Base-by-base conservation (phyloP, 2,888 invertebrate genomes). In the Heteropelma amictum region DNA sequence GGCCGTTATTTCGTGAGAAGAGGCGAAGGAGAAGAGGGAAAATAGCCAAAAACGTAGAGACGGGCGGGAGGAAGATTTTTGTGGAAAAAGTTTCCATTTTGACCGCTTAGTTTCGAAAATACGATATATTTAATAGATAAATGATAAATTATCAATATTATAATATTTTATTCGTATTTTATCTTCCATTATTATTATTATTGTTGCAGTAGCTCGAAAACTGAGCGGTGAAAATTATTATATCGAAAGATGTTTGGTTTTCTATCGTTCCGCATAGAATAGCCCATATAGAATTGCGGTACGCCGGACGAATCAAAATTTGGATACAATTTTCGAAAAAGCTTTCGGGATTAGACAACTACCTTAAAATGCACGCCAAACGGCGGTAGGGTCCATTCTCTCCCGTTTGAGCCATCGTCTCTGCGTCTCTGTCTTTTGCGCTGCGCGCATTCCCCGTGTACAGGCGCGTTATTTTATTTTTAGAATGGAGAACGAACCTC, bases 401-500 rank as follows among this genome's bases (percentile, higher is more conserved):
- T 51, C 51, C 33, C 12, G 45, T 14, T 14, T 28, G n/a, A n/a
- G n/a, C n/a, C 35, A 6, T 8, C 26, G 26, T 58, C 42, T 58
- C 42, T 45, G 19, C 38, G 12, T 49, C 49, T 33, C 17, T 28
- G 26, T n/a, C 42, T 61, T 10, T 8, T 17, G 26, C 35, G 26
- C 58, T 58, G 14, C 19, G 19, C 38, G 12, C 26, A 35, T 19
- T n/a, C 14, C 12, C 30, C n/a, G 28, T 17, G 45, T 21, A 45
- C 60, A 45, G 45, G 33, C 60, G 30, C 33, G 60, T 49, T 8
- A 69, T 35, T 61, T 67, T 77, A 77, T 77, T 70, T 73, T 77
- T 74, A 72, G 73, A 73, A 61, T 53, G n/a, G 35, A 54, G 53
- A 60, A 68, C 58, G 58, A 58, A 54, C 61, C 63, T 63, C 65